Evolutionary conservation across 2,797 vertebrate genomes (phyloP), one percentile per base, ranked within the genome.

Genomic region (Ficedula albicollis): DNA sequence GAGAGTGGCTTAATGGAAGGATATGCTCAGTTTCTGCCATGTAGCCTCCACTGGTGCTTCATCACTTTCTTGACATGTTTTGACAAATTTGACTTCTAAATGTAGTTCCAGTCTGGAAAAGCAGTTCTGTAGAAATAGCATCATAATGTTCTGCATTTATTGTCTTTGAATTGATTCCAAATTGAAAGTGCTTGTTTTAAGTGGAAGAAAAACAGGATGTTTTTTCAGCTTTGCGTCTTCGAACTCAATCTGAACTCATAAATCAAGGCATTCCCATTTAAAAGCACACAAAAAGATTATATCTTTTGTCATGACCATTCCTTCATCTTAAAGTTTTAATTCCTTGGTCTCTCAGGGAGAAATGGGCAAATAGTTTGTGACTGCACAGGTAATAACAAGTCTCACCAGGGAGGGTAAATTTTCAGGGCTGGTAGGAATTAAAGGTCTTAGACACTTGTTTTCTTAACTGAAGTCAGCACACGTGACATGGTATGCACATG

Each of bases 41-140:
- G 36, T 26, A 56, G 51, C 9, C 17, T 85, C 52, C 46, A 68
- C 11, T 66, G 58, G 68, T 75, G 62, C 34, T 94, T 94, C 84
- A 75, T 87, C 69, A 43, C 19, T 89, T 87, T 75, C 80, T 83
- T 82, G 81, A 84, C 36, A 36, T 70, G 39, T 89, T 96, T 96
- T 95, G 95, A 93, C 58, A 89, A 94, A 88, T 95, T 48, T 72
- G 34, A 78, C 72, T 92, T 89, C 39, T 64, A 93, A 96, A 39
- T 64, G 68, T 29, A 92, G 64, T 87, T 94, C 55, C 48, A 80
- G 80, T 39, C 51, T 91, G 70, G 38, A 83, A 95, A 90, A 91
- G n/a, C 26, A 30, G 22, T 84, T 87, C 23, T 78, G 13, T 95
- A 73, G 91, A 93, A 94, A 93, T 60, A 64, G 18, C 51, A 67